Base-by-base conservation (phyloP, 2,888 invertebrate genomes). In the Xanthostigma xanthostigma region DNA sequence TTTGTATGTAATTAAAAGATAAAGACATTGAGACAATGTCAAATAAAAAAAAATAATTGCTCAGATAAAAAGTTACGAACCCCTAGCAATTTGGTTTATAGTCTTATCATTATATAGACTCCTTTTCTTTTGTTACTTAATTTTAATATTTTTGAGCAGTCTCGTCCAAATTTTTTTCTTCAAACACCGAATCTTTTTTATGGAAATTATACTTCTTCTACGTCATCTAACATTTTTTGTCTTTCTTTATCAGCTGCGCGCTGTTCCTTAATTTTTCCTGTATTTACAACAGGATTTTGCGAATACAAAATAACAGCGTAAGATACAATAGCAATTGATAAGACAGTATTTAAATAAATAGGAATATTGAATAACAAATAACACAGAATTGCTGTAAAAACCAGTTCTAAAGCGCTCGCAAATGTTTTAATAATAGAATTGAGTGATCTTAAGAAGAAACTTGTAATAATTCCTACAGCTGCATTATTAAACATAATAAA, bases 381-480 rank as follows among this genome's bases (percentile, higher is more conserved):
- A 58, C 91, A 89, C 1, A 93, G 72, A 11, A 94, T 70, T 1
- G 94, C 94, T 0, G 94, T 94, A 59, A 95, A 85, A 47, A 93
- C 73, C 36, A 95, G 68, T 63, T 95, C 95, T 57, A 95, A 70
- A 11, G 93, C 94, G 68, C 92, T 90, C 1, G 95, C 95, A 67
- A 94, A 95, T 0, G 92, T 93, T 71, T 96, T 95, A 47, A 95
- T 70, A 60, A 96, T 94, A 0, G 94, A 94, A 66, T 95, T 95
- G 58, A 95, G 74, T 58, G 85, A 88, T 64, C 90, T 88, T 27
- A 96, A 70, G 63, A 95, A 95, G 65, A 95, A 87, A 66, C 91
- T 91, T 0, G 94, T 94, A 1, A 91, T 86, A 57, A 96, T 91
- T 35, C 95, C 95, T 41, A 93, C 85, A 1, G 85, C 78, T 0